Evolutionary conservation across 2,888 invertebrate genomes (phyloP).

Genomic region (Drosophila neonasuta): DNA sequence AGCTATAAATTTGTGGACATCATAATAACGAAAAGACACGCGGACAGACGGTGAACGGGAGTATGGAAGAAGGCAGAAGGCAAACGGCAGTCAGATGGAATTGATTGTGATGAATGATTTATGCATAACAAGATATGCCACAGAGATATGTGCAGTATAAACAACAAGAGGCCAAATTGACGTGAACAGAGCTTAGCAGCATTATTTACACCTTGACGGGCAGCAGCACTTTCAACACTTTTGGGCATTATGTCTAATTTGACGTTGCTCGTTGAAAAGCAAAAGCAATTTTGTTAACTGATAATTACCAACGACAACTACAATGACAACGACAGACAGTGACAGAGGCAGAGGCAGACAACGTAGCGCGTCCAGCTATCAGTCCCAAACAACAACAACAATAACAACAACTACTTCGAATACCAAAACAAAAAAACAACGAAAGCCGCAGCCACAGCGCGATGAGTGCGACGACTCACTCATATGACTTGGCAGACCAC

Average conservation of each 20-base stretch:
- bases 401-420: slow-evolving; percentile 7
- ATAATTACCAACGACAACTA: slow-evolving; percentile 59
- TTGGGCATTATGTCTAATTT: slow-evolving; percentile 51
- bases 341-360: slow-evolving; percentile 46
- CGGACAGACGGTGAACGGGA: not conserved
- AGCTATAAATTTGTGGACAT: slow-evolving; percentile 22
- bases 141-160: slow-evolving; percentile 14
- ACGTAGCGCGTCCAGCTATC: slow-evolving; percentile 49
- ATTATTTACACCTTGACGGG: slow-evolving; percentile 50
- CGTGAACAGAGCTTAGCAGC: slow-evolving; percentile 38
- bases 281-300: slow-evolving; percentile 70
- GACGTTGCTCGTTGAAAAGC: slow-evolving; percentile 54
- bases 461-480: slow-evolving; percentile 61
- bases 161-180: slow-evolving; percentile 36
- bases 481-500: slow-evolving; percentile 76
- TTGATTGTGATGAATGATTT: slow-evolving; percentile 43
- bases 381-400: slow-evolving; percentile 35
- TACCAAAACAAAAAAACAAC: slow-evolving; percentile 23
- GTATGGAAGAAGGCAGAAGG: no score
- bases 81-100: slow-evolving; percentile 24
- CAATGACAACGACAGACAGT: slow-evolving; percentile 30
- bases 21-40: slow-evolving; percentile 10
- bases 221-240: slow-evolving; percentile 46
- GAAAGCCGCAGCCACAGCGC: slow-evolving; percentile 19
- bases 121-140: slow-evolving; percentile 29